These are phyloP conservation scores for Drosophila fulvimacula DNA, from an alignment of 2,888 invertebrate genomes.

Conservation along the genomic window DNA sequence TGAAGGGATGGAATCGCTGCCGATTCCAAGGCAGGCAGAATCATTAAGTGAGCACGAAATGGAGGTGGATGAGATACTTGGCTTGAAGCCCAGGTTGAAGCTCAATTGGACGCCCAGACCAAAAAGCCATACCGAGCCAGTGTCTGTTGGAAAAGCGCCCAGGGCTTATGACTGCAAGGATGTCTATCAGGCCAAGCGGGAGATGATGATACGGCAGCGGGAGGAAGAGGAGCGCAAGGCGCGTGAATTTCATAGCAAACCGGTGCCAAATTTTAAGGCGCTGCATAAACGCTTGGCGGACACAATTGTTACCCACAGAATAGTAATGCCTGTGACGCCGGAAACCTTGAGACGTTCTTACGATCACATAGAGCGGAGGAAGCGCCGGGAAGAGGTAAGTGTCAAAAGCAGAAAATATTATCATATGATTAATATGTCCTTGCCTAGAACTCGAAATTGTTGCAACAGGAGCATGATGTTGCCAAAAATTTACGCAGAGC, in stretches of 20 bases:
- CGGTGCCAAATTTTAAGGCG: slow-evolving; percentile 78
- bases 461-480: slow-evolving; percentile 29
- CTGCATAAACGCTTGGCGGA: slow-evolving; percentile 53
- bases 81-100: slow-evolving; percentile 2
- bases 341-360: slow-evolving; percentile 77
- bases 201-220: slow-evolving; percentile 60
- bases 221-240: slow-evolving; percentile 80
- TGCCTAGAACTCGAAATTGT: neutral
- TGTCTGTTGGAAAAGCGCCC: slow-evolving; percentile 16
- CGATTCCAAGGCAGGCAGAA: neutral
- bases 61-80: neutral
- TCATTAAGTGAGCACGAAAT: neutral
- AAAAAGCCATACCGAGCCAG: neutral
- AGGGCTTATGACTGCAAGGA: slow-evolving; percentile 77
- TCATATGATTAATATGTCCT: no score
- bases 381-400: slow-evolving; percentile 62
- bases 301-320: slow-evolving; percentile 49
- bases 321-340: slow-evolving; percentile 80
- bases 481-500: slow-evolving; percentile 32
- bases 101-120: slow-evolving; percentile 19
- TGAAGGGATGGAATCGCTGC: neutral
- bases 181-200: slow-evolving; percentile 76
- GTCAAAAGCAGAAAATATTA: neutral
- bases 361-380: slow-evolving; percentile 54
- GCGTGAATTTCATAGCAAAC: slow-evolving; percentile 82